phyloP scores from a whole-genome alignment of 2,888 invertebrate species.

The Lamellibrachia satsuma region DNA sequence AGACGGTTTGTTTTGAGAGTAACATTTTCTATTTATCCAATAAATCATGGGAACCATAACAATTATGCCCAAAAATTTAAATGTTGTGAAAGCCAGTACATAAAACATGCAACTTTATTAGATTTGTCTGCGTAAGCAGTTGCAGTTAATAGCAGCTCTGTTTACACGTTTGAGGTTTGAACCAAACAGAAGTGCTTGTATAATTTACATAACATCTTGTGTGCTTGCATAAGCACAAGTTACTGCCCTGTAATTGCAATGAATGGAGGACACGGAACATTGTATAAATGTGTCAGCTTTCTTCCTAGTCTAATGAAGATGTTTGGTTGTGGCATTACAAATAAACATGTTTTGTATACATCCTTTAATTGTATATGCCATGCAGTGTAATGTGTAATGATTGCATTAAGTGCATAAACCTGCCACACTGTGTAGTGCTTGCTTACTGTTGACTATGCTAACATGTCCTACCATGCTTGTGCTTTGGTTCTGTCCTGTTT shows the following conservation, averaged over 20 bases:
- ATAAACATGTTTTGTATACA: not conserved
- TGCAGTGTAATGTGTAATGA: not conserved
- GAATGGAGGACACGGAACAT: no score
- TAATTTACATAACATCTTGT: no score
- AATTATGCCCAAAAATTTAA: not conserved
- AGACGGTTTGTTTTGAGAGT: not conserved
- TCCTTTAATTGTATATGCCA: not conserved
- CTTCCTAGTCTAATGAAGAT: not conserved
- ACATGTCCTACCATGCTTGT: not conserved
- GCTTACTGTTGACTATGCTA: not conserved
- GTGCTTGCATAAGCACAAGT: no score
- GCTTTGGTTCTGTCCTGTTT: conserved; percentile 7
- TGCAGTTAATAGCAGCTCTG: no score
- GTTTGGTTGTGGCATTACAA: not conserved
- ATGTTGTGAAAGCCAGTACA: not conserved
- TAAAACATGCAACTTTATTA: not conserved
- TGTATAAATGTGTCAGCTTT: not conserved
- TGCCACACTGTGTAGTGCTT: not conserved
- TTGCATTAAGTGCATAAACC: not conserved
- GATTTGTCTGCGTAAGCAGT: no score
- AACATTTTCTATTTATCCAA: not conserved
- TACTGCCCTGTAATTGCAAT: no score
- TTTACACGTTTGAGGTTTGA: no score
- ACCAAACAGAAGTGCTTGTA: no score
- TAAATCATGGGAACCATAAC: not conserved